Evolutionary conservation across 2,797 vertebrate genomes (phyloP), one percentile per base, ranked within the genome.

Genomic region (Catostomus latipinnis): DNA sequence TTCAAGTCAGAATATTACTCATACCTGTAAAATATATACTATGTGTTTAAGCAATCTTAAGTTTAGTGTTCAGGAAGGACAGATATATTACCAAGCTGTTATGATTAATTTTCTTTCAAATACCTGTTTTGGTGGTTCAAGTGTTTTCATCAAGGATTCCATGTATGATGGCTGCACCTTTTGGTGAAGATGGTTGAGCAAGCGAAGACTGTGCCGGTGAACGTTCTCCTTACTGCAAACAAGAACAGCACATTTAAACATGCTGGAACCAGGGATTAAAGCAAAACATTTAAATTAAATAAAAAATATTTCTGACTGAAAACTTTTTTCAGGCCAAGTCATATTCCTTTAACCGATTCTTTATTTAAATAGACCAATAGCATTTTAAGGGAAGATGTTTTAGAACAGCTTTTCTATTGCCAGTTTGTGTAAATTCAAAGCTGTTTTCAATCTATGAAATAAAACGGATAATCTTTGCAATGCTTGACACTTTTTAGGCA

Each of bases 91-190:
- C 16, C 1, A 56, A 65, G 48, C 34, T 43, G 6, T 2, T 1
- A n/a, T 43, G 50, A 0, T 62, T 34, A 14, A 10, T 2, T 73
- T 43, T 8, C 3, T 5, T 12, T 8, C 7, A 48, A 61, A 57
- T 83, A 98, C 98, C 94, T 99, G 98, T 89, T 97, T 97, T 0
- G 95, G 95, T 72, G 98, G 97, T 83, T 98, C 96, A 52, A 99
- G 92, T 1, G 95, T 93, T 89, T 97, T 98, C 89, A 96, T 93
- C 82, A 99, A 87, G 0, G 93, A 93, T 81, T 97, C 96, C 90
- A 98, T 82, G 74, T 88, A 94, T 4, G 96, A 87, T 0, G 96
- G 95, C 0, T 94, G 90, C 83, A 99, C 93, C 82, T 98, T 98
- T 87, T 96, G 95, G 81, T 98, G 96, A n/a, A 99, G 94, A 84